Conservation (phyloP, 2,797 vertebrate species). For the Rhynchotus rufescens region DNA sequence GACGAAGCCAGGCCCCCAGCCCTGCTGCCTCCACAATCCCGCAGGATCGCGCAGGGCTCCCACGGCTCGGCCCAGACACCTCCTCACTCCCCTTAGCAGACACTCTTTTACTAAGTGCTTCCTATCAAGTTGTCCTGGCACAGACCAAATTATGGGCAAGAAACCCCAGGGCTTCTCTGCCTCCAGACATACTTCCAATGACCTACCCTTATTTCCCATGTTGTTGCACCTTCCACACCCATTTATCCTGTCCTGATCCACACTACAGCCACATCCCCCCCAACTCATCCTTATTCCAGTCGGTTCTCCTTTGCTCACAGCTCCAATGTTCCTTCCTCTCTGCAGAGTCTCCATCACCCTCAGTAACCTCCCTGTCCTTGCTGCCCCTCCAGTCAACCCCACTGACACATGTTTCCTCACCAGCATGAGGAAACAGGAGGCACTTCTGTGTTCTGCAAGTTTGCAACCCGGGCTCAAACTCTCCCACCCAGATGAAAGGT, state of each 20-base stretch:
- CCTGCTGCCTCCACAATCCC: background rate
- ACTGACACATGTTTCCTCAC: background rate
- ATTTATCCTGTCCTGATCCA: background rate
- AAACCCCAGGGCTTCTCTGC: background rate
- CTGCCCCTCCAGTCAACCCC: background rate
- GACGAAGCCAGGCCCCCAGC: background rate
- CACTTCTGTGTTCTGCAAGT: background rate
- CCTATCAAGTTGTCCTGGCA: background rate
- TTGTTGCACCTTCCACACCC: background rate
- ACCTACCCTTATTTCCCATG: background rate
- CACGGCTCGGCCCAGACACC: background rate
- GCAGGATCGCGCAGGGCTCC: fast-evolving
- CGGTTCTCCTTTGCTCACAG: background rate
- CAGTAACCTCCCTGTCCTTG: background rate
- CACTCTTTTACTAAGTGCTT: background rate
- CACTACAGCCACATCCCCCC: background rate
- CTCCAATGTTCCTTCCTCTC: background rate
- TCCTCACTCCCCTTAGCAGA: background rate
- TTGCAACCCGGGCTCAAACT: background rate
- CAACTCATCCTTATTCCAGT: background rate
- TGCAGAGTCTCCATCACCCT: background rate
- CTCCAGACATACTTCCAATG: background rate
- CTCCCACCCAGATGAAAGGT: background rate
- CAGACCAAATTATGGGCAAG: background rate
- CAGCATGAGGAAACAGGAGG: background rate